Evolutionary conservation across 2,113 vertebrate species (phyloP).

Genomic region (Euleptes europaea): DNA sequence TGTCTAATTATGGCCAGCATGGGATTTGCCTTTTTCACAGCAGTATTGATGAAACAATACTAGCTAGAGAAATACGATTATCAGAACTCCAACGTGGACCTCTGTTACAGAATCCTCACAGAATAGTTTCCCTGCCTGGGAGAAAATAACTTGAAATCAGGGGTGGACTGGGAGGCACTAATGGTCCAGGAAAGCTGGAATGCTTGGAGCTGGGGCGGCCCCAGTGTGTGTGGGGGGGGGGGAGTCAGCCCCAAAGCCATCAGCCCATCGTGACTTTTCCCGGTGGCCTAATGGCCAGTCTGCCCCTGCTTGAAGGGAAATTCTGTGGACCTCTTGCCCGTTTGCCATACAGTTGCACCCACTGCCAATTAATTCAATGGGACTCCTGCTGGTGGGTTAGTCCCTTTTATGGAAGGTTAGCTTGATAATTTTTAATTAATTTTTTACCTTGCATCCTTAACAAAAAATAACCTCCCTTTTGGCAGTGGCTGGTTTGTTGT

Average conservation of each 20-base stretch:
- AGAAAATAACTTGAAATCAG: background rate
- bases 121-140: background rate
- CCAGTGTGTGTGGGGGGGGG: too few species aligned
- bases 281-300: too few species aligned
- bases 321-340: background rate
- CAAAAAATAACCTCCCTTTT: background rate
- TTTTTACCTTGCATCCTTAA: background rate
- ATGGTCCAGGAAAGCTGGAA: too few species aligned
- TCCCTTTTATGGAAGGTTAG: background rate
- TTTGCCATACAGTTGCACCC: background rate
- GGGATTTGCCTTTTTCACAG: too few species aligned
- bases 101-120: background rate
- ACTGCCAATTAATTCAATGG: background rate
- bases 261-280: too few species aligned
- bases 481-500: background rate
- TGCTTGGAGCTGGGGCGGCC: too few species aligned
- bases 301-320: background rate
- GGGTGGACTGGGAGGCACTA: too few species aligned
- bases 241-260: too few species aligned
- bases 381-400: background rate
- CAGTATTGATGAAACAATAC: background rate
- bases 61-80: background rate
- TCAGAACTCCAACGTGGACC: background rate
- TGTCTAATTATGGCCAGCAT: too few species aligned
- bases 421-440: too few species aligned